Evolutionary conservation across 2,888 invertebrate genomes (phyloP).

Genomic region (Leucoma salicis): DNA sequence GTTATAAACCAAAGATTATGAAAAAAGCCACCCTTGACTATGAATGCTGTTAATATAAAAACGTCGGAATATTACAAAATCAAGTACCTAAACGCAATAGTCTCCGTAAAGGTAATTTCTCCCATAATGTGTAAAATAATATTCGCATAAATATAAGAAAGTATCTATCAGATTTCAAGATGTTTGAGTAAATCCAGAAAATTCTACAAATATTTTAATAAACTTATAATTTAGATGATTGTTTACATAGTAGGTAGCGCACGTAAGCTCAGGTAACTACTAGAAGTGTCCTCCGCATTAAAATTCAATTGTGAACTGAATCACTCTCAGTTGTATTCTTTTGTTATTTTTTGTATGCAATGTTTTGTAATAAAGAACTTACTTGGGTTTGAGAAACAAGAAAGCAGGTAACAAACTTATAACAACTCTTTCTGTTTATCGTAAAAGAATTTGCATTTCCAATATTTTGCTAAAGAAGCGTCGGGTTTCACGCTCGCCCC

Average conservation of each 20-base stretch:
- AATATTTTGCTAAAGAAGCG: background rate
- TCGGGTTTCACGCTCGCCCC: background rate
- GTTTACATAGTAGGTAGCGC: too few relatives aligned
- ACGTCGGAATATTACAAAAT: too few relatives aligned
- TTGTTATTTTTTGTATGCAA: background rate
- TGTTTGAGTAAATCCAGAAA: background rate
- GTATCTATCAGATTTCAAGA: too few relatives aligned
- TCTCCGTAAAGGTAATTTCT: too few relatives aligned
- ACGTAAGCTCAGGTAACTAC: background rate
- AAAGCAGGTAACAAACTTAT: background rate
- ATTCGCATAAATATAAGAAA: too few relatives aligned
- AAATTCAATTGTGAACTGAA: background rate
- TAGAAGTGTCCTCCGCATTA: background rate
- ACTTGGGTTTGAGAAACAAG: background rate
- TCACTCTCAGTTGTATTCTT: background rate
- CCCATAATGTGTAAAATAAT: too few relatives aligned
- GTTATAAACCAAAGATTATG: too few relatives aligned
- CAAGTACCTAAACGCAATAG: too few relatives aligned
- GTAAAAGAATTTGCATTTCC: background rate
- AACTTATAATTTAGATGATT: background rate
- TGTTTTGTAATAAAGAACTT: background rate
- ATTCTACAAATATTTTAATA: background rate
- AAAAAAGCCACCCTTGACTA: too few relatives aligned
- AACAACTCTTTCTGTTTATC: background rate
- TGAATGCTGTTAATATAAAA: too few relatives aligned